Evolutionary conservation across 2,113 vertebrate genomes (phyloP), one percentile per base, ranked within the genome.

Genomic region (Meleagris gallopavo): DNA sequence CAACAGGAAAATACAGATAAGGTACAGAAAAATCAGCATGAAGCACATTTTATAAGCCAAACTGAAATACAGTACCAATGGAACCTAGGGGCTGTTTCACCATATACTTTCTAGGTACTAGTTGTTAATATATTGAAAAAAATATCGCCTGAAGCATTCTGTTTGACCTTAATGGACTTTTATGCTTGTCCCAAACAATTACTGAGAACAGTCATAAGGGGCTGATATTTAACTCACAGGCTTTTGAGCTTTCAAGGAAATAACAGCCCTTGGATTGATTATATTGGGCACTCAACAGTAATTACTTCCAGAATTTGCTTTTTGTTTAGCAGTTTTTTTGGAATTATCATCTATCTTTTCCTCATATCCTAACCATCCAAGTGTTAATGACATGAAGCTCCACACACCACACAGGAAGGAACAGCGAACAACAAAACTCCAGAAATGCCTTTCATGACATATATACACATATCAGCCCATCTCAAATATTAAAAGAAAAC

Each of bases 1-100:
- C 48, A 88, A 62, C 27, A 93, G 67, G 57, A 80, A 95, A 90
- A 87, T 40, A 89, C 54, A 96, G 91, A 89, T 58, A 92, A 95
- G 74, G 81, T 36, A 86, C n/a, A 85, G 67, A 84, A 95, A 66
- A 95, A 96, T 25, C 30, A 18, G 7, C 67, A 88, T 9, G 13
- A 9, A 87, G 58, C 0, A 2, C 48, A 76, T 69, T 92, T 90
- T 85, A 50, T 27, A 73, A 91, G 52, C 34, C 77, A 85, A 91
- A n/a, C 40, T 76, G 79, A 88, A 95, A 95, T 52, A 90, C 18
- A 80, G 62, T 71, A 83, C 18, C 72, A 45, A 8, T 41, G 40
- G 17, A 86, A 95, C 22, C 52, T 11, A 14, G 0, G 2, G 22
- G 46, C 60, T 73, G 52, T 61, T 60, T 92, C 25, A 71, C 13